Conservation (phyloP, 2,888 invertebrate species). For the Coelopa pilipes region DNA sequence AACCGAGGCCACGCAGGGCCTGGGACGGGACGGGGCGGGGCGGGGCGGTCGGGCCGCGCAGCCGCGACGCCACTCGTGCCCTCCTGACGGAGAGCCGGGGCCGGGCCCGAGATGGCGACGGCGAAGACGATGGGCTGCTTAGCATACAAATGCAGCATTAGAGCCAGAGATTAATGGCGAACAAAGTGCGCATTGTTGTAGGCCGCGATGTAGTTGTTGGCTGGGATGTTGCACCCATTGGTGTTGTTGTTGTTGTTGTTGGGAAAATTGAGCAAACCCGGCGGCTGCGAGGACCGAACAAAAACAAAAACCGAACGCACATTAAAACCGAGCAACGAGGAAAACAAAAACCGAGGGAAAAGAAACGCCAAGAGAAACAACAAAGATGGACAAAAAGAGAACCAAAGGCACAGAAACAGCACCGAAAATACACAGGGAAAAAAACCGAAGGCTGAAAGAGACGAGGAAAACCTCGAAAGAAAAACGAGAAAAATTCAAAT, state of each 20-base stretch:
- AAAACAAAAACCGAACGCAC: neutral
- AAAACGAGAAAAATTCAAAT: conserved; percentile 42
- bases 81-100: conserved; percentile 25
- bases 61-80: conserved; percentile 24
- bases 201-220: neutral
- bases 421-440: too few relatives aligned
- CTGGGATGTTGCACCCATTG: neutral
- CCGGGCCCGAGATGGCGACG: conserved; percentile 19
- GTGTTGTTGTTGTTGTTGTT: conserved; percentile 25
- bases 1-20: conserved; percentile 10
- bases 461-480: conserved; percentile 1
- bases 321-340: neutral
- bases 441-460: neutral
- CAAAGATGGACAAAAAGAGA: too few relatives aligned
- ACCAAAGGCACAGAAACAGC: too few relatives aligned
- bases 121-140: conserved; percentile 34
- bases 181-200: conserved; percentile 39
- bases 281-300: conserved; percentile 13
- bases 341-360: conserved; percentile 10
- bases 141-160: conserved; percentile 37
- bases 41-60: conserved; percentile 18
- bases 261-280: conserved; percentile 30
- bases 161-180: conserved; percentile 53
- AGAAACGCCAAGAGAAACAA: neutral
- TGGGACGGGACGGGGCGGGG: neutral